A percentile compares a stretch with the other conserved stretches of the same genome.
phyloP scores from a whole-genome alignment of 2,888 invertebrate genomes.

The Lysandra bellargus region DNA sequence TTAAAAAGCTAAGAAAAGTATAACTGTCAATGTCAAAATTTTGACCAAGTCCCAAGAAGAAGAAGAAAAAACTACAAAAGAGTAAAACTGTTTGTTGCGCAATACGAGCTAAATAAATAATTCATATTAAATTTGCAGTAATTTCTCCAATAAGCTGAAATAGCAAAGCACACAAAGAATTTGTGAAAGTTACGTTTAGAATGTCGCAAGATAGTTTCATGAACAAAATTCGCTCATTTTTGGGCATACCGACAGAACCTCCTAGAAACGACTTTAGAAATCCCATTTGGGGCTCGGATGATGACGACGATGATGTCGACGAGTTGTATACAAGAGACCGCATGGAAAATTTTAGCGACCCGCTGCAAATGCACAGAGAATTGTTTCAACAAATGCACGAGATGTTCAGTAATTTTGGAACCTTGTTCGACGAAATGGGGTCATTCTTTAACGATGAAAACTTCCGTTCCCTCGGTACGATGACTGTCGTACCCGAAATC shows the following conservation, averaged over 20 bases:
- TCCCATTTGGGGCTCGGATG: constrained; percentile 73
- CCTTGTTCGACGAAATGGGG: constrained; percentile 63
- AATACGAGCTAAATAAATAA: constrained; percentile 48
- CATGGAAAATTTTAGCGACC: constrained; percentile 48
- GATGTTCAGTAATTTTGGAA: constrained; percentile 63
- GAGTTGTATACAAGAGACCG: constrained; percentile 64
- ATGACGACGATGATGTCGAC: constrained; percentile 67
- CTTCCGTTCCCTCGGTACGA: constrained; percentile 46
- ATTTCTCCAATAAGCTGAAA: not conserved
- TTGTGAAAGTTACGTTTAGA: not conserved
- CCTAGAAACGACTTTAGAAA: constrained; percentile 72
- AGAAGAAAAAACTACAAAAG: not conserved
- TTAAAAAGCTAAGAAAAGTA: too few relatives aligned
- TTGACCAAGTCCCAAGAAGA: not conserved
- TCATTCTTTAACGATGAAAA: constrained; percentile 56
- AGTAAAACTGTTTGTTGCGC: constrained; percentile 61
- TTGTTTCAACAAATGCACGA: constrained; percentile 65
- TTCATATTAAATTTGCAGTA: not conserved
- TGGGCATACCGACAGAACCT: constrained; percentile 59
- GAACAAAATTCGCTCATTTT: constrained; percentile 61
- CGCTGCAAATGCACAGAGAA: constrained; percentile 57
- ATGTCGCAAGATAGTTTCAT: constrained; percentile 54
- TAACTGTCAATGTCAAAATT: not conserved
- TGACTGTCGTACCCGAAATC: constrained; percentile 38
- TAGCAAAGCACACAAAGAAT: not conserved